Evolutionary conservation across 2,797 vertebrate genomes (phyloP).

Genomic region (Sebastes minor): DNA sequence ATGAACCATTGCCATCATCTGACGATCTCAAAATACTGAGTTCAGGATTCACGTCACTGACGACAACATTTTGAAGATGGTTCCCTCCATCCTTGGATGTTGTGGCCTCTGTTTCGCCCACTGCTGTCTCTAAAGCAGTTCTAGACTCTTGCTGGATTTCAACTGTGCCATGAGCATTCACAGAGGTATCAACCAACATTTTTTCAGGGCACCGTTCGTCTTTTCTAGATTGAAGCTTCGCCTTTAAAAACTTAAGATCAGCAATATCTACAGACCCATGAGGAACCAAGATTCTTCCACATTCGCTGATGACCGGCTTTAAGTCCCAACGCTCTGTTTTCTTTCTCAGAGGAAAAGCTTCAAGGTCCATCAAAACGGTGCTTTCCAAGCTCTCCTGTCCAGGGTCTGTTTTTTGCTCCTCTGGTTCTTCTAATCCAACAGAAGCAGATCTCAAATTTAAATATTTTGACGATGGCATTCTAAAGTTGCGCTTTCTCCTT

Average conservation of each 20-base stretch:
- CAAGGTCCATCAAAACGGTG: conserved; percentile 23
- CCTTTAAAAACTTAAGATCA: conserved; percentile 50
- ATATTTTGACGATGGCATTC: conserved; percentile 19
- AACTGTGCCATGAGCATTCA: neutral
- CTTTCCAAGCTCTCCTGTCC: conserved; percentile 3
- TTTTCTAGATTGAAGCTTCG: conserved; percentile 7
- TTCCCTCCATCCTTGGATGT: conserved; percentile 3
- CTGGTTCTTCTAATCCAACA: neutral
- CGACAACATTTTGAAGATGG: neutral
- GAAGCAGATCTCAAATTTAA: conserved; percentile 19
- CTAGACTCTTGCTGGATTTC: conserved; percentile 25
- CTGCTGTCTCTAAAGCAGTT: conserved; percentile 2
- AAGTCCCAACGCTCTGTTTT: conserved; percentile 79
- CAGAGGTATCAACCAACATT: conserved; percentile 8
- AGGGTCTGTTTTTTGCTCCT: neutral
- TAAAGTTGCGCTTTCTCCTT: conserved; percentile 35
- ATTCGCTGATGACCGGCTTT: conserved; percentile 79
- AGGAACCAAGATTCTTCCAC: conserved; percentile 82
- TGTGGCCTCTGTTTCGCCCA: neutral
- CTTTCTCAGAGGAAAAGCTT: conserved; percentile 60
- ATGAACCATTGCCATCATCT: neutral
- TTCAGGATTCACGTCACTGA: conserved; percentile 5
- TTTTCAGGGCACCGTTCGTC: conserved; percentile 26
- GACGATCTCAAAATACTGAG: neutral
- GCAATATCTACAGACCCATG: conserved; percentile 67